Evolutionary conservation across 2,797 vertebrate species (phyloP).

Genomic region (Columba guinea): DNA sequence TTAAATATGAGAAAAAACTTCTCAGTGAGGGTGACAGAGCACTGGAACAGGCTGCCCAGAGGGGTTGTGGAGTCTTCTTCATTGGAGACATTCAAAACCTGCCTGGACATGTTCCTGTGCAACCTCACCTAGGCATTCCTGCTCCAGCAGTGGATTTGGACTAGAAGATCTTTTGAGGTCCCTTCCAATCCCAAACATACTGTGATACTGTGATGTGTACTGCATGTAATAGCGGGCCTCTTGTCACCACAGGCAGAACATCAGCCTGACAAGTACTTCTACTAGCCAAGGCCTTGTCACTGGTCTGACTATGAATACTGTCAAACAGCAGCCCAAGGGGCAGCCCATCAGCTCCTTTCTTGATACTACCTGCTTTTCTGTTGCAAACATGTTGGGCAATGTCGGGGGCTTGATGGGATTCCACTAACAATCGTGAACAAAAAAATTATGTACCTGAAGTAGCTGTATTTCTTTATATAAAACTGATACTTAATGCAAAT

Average conservation of each 20-base stretch:
- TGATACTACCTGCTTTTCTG: neutral
- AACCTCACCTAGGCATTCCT: too few relatives aligned
- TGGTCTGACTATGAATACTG: neutral
- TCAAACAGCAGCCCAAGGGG: neutral
- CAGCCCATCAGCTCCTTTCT: neutral
- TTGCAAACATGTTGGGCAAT: neutral
- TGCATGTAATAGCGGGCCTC: neutral
- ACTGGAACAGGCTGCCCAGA: too few relatives aligned
- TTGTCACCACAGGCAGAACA: neutral
- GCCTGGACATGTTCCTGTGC: too few relatives aligned
- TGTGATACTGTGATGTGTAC: too few relatives aligned
- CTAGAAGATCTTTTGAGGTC: too few relatives aligned
- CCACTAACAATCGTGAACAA: neutral
- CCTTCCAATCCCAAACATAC: too few relatives aligned
- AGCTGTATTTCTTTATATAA: neutral
- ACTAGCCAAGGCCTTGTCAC: neutral
- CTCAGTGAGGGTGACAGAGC: too few relatives aligned
- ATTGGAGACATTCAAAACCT: too few relatives aligned
- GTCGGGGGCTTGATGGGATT: neutral
- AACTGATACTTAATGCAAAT: neutral
- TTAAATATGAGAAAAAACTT: too few relatives aligned
- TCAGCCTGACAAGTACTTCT: neutral
- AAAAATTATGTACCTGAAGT: neutral
- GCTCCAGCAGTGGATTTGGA: too few relatives aligned
- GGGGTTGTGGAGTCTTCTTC: too few relatives aligned